Percentiles rank a stretch among this genome's conserved stretches.
These are phyloP conservation scores for Heliornis fulica DNA, from an alignment of 2,113 vertebrate species.

Conservation along the genomic window DNA sequence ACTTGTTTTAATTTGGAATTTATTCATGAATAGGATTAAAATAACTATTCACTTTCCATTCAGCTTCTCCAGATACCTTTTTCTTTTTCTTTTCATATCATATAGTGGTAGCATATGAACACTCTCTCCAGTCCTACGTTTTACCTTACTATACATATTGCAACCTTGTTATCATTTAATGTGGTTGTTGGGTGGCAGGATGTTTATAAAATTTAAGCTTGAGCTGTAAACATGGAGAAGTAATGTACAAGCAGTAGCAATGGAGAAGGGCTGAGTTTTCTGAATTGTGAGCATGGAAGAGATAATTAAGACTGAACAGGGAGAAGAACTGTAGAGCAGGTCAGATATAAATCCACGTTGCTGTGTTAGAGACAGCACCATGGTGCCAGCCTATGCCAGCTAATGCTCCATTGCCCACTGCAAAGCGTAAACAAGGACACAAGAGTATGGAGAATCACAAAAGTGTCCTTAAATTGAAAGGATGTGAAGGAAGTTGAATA, in stretches of 20 bases:
- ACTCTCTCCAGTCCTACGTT: background rate
- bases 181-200: background rate
- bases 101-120: background rate
- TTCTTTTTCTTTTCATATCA: background rate
- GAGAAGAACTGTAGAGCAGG: background rate
- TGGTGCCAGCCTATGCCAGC: background rate
- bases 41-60: background rate
- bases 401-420: background rate
- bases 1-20: background rate
- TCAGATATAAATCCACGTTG: background rate
- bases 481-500: background rate
- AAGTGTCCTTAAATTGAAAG: background rate
- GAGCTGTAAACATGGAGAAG: background rate
- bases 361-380: background rate
- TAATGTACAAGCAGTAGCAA: background rate
- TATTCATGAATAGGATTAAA: background rate
- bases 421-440: background rate
- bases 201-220: background rate
- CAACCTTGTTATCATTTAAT: background rate
- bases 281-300: background rate
- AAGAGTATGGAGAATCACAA: background rate
- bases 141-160: background rate
- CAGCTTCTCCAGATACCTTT: background rate
- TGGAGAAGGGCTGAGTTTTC: background rate
- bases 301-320: background rate